phyloP scores from a whole-genome alignment of 1,140 invertebrate genomes.

The Drosophila chauvacae region DNA sequence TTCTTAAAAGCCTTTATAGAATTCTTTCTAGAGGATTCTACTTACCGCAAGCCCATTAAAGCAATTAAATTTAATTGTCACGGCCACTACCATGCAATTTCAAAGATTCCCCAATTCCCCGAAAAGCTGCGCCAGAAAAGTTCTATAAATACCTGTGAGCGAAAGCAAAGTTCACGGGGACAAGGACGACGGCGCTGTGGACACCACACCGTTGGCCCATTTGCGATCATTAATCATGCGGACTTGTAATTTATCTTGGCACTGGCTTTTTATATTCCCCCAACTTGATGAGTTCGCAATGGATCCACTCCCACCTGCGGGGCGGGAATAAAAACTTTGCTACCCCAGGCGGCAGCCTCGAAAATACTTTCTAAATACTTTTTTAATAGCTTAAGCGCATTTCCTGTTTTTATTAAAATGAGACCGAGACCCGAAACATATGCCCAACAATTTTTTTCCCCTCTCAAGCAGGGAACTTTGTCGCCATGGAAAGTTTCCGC shows the following conservation, averaged over 20 bases:
- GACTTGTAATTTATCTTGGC: conserved; percentile 77
- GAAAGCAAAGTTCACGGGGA: conserved; percentile 57
- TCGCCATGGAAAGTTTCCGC: conserved; percentile 65
- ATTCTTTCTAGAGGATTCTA: not conserved
- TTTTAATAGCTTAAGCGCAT: conserved; percentile 83
- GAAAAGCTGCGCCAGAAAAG: conserved; percentile 41
- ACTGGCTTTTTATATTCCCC: conserved; percentile 49
- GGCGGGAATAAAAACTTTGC: conserved; percentile 52
- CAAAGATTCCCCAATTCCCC: conserved; percentile 27
- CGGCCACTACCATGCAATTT: conserved; percentile 35
- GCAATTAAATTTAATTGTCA: conserved; percentile 46
- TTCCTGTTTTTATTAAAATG: conserved; percentile 76
- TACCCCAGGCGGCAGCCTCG: conserved; percentile 35
- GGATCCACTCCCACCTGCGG: conserved; percentile 32
- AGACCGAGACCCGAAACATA: conserved; percentile 57
- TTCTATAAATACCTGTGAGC: conserved; percentile 53
- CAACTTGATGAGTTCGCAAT: conserved; percentile 36
- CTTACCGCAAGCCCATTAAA: conserved; percentile 34
- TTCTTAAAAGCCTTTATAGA: not conserved
- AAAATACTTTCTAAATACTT: conserved; percentile 80
- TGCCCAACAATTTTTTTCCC: conserved; percentile 56
- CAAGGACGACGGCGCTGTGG: conserved; percentile 24
- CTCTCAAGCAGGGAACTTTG: conserved; percentile 56
- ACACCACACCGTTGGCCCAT: conserved; percentile 44
- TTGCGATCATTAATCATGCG: conserved; percentile 77